Evolutionary conservation across 2,797 vertebrate species (phyloP).

Genomic region (Anguilla anguilla): DNA sequence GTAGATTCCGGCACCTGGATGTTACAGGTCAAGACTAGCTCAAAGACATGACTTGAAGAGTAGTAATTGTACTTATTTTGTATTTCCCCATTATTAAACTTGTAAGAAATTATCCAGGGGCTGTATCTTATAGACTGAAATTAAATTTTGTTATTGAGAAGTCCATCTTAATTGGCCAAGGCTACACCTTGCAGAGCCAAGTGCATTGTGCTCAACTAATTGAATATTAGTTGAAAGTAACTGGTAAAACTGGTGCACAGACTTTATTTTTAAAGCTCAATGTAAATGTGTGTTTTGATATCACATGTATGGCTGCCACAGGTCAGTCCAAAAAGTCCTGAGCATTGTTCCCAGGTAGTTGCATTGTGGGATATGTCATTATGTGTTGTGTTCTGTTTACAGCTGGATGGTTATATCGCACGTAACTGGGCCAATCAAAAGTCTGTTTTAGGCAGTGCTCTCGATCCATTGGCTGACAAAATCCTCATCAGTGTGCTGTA

Average conservation of each 20-base stretch:
- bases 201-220: not conserved
- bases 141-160: not conserved
- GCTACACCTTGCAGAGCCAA: not conserved
- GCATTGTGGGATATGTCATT: not conserved
- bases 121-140: not conserved
- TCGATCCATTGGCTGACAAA: conserved; percentile 97
- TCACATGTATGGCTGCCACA: not conserved
- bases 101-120: not conserved
- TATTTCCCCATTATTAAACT: not conserved
- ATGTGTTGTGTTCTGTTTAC: conserved; percentile 44
- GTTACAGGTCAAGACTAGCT: not conserved
- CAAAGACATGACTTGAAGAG: not conserved
- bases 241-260: not conserved
- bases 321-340: not conserved
- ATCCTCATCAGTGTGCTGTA: conserved; percentile 97
- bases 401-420: conserved; percentile 97
- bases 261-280: not conserved
- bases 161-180: not conserved
- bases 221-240: not conserved
- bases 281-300: not conserved
- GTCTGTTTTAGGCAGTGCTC: conserved; percentile 93
- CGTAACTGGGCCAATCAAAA: conserved; percentile 96
- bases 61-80: not conserved
- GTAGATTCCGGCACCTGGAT: not conserved
- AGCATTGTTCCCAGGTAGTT: conserved; percentile 20